phyloP scores from a whole-genome alignment of 1,140 invertebrate species.

The Drosophila sucinea region DNA sequence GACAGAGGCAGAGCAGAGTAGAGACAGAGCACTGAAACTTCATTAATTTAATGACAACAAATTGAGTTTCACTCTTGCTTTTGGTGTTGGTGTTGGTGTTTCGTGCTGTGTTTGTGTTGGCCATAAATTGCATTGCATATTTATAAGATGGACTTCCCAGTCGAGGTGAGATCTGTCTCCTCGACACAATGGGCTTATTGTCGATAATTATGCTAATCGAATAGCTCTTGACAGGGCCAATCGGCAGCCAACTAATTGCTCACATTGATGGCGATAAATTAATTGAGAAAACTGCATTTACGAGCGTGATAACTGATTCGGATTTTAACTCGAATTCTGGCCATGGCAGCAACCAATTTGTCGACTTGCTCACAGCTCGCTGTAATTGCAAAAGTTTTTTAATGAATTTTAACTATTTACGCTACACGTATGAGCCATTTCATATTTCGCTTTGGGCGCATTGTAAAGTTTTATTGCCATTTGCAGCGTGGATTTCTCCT shows the following conservation, averaged over 20 bases:
- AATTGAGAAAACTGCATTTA: conserved; percentile 23
- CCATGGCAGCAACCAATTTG: conserved; percentile 43
- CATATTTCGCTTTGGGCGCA: conserved; percentile 52
- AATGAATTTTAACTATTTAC: conserved; percentile 70
- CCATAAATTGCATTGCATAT: conserved; percentile 58
- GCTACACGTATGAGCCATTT: conserved; percentile 56
- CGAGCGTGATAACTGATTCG: conserved; percentile 31
- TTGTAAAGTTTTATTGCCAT: conserved; percentile 65
- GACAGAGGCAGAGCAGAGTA: neutral
- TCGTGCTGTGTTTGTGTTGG: conserved; percentile 5
- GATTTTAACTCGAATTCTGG: conserved; percentile 17
- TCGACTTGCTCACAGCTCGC: conserved; percentile 40
- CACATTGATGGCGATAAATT: conserved; percentile 54
- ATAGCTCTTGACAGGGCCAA: conserved; percentile 59
- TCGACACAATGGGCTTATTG: conserved; percentile 47
- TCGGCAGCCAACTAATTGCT: conserved; percentile 59
- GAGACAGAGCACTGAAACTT: conserved; percentile 33
- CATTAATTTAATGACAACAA: conserved; percentile 75
- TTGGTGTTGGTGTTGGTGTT: no score
- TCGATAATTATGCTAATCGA: conserved; percentile 71
- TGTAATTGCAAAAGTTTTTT: conserved; percentile 69
- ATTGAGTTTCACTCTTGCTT: conserved; percentile 42
- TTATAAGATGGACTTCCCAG: conserved; percentile 36
- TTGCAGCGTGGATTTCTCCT: conserved; percentile 56
- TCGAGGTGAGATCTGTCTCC: conserved; percentile 6